phyloP scores from a whole-genome alignment of 2,113 vertebrate genomes.

The Corythaeola cristata region DNA sequence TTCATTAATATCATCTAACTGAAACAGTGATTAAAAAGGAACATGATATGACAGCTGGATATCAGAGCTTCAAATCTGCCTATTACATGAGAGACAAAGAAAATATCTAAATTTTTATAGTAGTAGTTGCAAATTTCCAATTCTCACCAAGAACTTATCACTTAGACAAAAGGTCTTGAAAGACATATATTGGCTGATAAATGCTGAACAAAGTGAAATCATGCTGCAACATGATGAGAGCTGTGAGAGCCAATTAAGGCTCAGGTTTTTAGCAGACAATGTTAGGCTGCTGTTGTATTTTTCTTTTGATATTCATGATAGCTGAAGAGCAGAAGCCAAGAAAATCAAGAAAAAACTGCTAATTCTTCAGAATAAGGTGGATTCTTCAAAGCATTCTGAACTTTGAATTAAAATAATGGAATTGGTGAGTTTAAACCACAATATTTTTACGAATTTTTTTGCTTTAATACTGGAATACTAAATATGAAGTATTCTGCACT shows the following conservation, averaged over 20 bases:
- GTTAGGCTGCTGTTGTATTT: not conserved
- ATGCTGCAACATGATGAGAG: not conserved
- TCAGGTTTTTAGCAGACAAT: not conserved
- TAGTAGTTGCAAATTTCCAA: not conserved
- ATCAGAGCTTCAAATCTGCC: not conserved
- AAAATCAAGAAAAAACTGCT: not conserved
- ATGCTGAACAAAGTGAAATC: not conserved
- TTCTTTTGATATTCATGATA: not conserved
- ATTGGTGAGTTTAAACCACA: not conserved
- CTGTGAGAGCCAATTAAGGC: not conserved
- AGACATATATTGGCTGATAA: not conserved
- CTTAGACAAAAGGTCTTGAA: not conserved
- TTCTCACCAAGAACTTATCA: not conserved
- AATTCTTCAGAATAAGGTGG: not conserved
- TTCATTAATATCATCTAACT: not conserved
- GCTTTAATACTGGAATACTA: not conserved
- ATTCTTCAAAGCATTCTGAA: not conserved
- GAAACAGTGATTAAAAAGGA: not conserved
- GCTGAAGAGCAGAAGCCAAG: not conserved
- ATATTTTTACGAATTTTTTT: not conserved
- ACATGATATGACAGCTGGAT: not conserved
- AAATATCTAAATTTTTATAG: not conserved
- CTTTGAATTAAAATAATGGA: not conserved
- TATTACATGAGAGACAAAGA: not conserved
- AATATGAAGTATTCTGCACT: not conserved